A percentile compares a stretch with the other conserved stretches of the same genome.
Evolutionary conservation across 1,140 invertebrate genomes (phyloP).

Genomic region (Neodiprion virginianus): DNA sequence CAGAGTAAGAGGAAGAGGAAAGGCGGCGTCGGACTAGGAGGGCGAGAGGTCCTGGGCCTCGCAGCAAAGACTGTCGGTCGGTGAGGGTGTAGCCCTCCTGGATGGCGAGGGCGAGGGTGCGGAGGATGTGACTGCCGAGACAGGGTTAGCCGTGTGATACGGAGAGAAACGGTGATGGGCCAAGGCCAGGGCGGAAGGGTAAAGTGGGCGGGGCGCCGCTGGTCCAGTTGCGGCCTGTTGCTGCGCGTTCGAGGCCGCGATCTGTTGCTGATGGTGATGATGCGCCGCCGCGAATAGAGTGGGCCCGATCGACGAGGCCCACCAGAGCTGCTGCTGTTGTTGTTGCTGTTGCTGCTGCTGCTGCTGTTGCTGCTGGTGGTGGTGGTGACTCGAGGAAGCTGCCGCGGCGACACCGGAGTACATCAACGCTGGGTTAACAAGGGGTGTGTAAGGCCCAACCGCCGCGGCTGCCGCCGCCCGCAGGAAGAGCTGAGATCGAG

Average conservation of each 20-base stretch:
- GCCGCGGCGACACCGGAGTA: constrained; percentile 51
- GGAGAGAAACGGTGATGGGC: constrained; percentile 61
- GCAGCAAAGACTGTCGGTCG: constrained; percentile 55
- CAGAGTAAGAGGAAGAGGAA: background rate
- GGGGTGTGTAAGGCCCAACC: constrained; percentile 62
- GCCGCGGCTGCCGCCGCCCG: constrained; percentile 71
- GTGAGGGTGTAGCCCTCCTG: constrained; percentile 54
- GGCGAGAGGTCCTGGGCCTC: constrained; percentile 57
- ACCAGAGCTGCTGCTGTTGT: constrained; percentile 56
- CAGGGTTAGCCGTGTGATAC: constrained; percentile 50
- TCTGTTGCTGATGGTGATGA: constrained; percentile 52
- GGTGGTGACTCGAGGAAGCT: constrained; percentile 44
- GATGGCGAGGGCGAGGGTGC: constrained; percentile 55
- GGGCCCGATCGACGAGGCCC: constrained; percentile 57
- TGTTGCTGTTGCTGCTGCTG: constrained; percentile 46
- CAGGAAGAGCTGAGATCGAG: constrained; percentile 71
- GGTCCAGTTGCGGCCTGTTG: constrained; percentile 45
- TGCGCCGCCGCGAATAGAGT: constrained; percentile 57
- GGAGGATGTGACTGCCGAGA: constrained; percentile 38
- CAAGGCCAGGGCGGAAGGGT: constrained; percentile 55
- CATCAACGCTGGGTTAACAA: constrained; percentile 58
- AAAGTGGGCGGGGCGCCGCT: constrained; percentile 59
- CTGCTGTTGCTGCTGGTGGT: constrained; percentile 43
- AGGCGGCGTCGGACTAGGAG: constrained; percentile 48
- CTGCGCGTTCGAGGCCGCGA: constrained; percentile 47